Evolutionary conservation across 2,888 invertebrate genomes (phyloP).

Genomic region (Germaria angustata): DNA sequence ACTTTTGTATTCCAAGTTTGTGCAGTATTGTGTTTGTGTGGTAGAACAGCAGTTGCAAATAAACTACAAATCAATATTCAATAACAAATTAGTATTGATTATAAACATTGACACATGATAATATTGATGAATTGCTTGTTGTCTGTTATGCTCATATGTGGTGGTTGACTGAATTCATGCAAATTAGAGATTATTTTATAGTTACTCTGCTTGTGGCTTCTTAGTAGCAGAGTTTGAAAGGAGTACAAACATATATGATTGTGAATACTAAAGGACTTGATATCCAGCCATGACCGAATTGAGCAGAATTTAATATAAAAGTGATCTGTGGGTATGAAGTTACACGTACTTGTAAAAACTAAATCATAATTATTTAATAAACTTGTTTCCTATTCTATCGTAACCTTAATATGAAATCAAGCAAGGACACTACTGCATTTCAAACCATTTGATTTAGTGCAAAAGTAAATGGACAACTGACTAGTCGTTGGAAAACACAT

Average conservation of each 20-base stretch:
- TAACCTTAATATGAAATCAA: neutral
- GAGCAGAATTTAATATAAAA: too few relatives aligned
- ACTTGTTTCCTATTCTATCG: too few relatives aligned
- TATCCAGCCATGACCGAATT: too few relatives aligned
- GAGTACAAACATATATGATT: neutral
- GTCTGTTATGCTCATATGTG: neutral
- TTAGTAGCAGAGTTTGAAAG: neutral
- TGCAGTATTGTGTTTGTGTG: neutral
- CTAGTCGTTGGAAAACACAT: neutral
- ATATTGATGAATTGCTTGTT: conserved; percentile 26
- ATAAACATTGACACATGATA: conserved; percentile 49
- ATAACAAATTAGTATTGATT: conserved; percentile 51
- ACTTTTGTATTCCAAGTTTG: neutral
- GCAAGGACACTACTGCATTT: neutral
- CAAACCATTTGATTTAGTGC: neutral
- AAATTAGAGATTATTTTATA: neutral
- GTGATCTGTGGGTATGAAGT: too few relatives aligned
- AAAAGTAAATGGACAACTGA: neutral
- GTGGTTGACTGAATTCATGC: neutral
- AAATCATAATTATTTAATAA: too few relatives aligned
- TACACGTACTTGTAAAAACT: too few relatives aligned
- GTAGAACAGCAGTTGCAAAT: neutral
- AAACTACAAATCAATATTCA: conserved; percentile 44
- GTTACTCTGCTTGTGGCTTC: neutral
- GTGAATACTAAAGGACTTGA: neutral